A percentile compares a stretch with the other conserved stretches of the same genome.
Conservation (phyloP, 2,113 vertebrate genomes). For the Caretta caretta region DNA sequence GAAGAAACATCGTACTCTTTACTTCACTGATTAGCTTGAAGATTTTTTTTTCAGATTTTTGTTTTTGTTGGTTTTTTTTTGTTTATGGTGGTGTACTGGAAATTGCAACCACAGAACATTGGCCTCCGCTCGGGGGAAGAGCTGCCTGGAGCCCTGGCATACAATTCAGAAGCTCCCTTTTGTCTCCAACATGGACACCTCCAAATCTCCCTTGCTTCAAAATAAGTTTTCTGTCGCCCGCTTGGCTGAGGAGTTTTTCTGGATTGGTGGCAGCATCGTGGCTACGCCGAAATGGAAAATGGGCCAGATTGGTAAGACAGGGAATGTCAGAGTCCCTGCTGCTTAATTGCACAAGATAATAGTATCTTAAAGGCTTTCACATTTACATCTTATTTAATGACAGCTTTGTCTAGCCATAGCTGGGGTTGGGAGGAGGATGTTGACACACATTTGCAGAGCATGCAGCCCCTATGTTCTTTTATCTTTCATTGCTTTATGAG, state of each 20-base stretch:
- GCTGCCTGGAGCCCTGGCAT: not conserved
- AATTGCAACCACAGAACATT: not conserved
- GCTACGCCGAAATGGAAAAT: constrained; percentile 84
- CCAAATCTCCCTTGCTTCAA: constrained; percentile 46
- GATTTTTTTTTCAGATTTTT: not conserved
- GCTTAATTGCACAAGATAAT: not conserved
- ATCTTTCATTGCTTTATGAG: rapidly evolving
- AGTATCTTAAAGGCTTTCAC: not conserved
- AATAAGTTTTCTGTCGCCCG: constrained; percentile 73
- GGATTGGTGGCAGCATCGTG: constrained; percentile 85
- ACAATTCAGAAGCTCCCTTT: not conserved
- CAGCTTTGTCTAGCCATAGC: not conserved
- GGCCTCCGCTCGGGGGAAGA: not conserved
- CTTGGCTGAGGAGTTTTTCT: constrained; percentile 86
- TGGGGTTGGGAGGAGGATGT: not conserved
- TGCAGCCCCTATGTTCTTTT: not conserved
- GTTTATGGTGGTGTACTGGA: not conserved
- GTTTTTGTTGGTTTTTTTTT: not conserved
- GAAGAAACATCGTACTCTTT: not conserved
- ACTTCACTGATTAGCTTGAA: not conserved
- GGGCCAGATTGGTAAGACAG: constrained; percentile 87
- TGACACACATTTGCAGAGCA: not conserved
- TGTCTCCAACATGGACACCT: constrained; percentile 59
- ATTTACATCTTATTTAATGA: not conserved
- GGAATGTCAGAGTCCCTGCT: not conserved